phyloP scores from a whole-genome alignment of 2,113 vertebrate species.

The Camelus dromedarius region DNA sequence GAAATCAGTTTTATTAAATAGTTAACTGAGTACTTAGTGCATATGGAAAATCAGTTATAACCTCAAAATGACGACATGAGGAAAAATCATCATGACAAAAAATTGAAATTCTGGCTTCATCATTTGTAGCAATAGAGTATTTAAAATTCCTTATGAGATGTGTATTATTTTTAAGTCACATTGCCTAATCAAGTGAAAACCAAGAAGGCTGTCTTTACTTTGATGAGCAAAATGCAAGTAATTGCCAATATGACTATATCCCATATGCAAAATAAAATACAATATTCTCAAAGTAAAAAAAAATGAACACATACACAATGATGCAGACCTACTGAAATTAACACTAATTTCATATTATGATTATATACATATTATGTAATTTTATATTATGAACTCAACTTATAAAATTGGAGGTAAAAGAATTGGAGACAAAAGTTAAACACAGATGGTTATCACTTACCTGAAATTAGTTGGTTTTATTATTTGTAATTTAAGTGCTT shows the following conservation, averaged over 20 bases:
- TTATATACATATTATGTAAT: not conserved
- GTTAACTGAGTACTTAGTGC: not conserved
- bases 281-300: not conserved
- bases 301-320: not conserved
- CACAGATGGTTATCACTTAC: not conserved
- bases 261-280: not conserved
- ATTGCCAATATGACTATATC: not conserved
- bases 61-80: not conserved
- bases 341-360: not conserved
- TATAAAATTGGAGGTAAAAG: not conserved
- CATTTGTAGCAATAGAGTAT: not conserved
- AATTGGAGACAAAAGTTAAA: not conserved
- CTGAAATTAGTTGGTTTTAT: not conserved
- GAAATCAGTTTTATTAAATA: constrained; percentile 2
- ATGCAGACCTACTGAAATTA: not conserved
- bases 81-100: not conserved
- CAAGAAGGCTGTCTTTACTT: not conserved
- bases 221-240: not conserved
- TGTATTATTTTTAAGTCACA: constrained; percentile 38
- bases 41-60: not conserved
- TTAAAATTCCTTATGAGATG: not conserved
- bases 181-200: not conserved
- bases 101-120: not conserved
- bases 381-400: not conserved
- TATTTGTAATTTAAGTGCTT: not conserved